Evolutionary conservation across 2,888 invertebrate species (phyloP), one percentile per base, ranked within the genome.

Genomic region (Nomada flava): DNA sequence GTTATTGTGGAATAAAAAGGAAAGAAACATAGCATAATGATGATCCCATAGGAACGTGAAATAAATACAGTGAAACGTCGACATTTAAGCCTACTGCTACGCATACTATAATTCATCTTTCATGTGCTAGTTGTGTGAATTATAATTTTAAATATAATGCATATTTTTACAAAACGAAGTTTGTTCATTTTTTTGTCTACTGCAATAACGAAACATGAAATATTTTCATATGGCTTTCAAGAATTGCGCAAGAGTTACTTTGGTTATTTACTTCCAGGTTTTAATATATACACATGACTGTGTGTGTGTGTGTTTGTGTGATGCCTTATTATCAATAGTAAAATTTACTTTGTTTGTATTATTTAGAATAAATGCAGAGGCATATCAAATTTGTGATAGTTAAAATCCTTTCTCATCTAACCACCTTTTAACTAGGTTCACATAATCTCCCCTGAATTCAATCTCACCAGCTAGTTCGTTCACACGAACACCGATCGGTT

Each of bases 351-450:
- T 29, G 57, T 63, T 23, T 64, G 63, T 76, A 85, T 83, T 76
- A 85, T 83, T 73, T 83, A 69, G 60, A 76, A 72, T 68, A 63
- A 80, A 71, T 67, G 74, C 52, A 63, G 5, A 36, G 47, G 63
- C 57, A 60, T 62, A 75, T 29, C 23, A 60, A 42, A 44, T 44
- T 44, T 59, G 36, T 11, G 29, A 4, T n/a, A 18, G 74, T 94
- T 95, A 98, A 93, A 98, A 97, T 74, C 98, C 98, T 94, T 96
- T 97, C 29, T 95, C 93, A 65, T 95, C 90, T 62, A 98, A 95
- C 95, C 96, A 98, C 78, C 96, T 94, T 85, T 95, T 95, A 47
- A 97, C 92, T 78, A 95, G 94, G 88, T 95, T 95, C 0, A 97
- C 96, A 93, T 95, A 95, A 92, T 98, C 97, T 9, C 98, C 98